A percentile compares a stretch with the other conserved stretches of the same genome.
phyloP scores from a whole-genome alignment of 2,797 vertebrate species.

The Sitta carolinensis region DNA sequence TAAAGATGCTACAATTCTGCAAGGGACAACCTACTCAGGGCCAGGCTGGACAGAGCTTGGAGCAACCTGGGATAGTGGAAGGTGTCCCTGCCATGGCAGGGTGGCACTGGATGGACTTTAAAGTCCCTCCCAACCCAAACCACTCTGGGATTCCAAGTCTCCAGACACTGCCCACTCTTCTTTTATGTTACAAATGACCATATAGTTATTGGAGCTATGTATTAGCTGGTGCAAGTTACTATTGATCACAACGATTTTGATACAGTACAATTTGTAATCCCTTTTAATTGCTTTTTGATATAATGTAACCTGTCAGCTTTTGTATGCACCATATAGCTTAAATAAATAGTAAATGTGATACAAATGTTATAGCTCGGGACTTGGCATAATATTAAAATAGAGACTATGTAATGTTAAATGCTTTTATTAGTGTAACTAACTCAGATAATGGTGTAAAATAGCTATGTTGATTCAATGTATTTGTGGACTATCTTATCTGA shows the following conservation, averaged over 20 bases:
- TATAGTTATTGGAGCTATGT: neutral
- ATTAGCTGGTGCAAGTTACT: neutral
- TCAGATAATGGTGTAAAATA: neutral
- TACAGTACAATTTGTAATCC: neutral
- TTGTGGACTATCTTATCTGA: neutral
- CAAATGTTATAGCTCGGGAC: neutral
- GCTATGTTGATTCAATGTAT: neutral
- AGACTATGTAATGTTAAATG: neutral
- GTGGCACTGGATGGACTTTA: neutral
- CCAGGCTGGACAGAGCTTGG: neutral
- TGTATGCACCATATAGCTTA: neutral
- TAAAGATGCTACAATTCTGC: neutral
- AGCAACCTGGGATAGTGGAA: accelerated
- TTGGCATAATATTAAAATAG: neutral
- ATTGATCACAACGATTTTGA: neutral
- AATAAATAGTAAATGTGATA: neutral
- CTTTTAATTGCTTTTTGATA: neutral
- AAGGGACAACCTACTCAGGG: neutral
- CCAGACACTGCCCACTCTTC: neutral
- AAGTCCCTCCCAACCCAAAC: neutral
- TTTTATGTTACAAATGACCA: neutral
- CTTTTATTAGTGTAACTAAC: neutral
- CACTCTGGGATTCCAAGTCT: neutral
- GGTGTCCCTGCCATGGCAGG: neutral
- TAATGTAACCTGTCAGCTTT: neutral